Evolutionary conservation across 92 coral and sea anemone species (phyloP).

Genomic region (Zoanthus solanderi): DNA sequence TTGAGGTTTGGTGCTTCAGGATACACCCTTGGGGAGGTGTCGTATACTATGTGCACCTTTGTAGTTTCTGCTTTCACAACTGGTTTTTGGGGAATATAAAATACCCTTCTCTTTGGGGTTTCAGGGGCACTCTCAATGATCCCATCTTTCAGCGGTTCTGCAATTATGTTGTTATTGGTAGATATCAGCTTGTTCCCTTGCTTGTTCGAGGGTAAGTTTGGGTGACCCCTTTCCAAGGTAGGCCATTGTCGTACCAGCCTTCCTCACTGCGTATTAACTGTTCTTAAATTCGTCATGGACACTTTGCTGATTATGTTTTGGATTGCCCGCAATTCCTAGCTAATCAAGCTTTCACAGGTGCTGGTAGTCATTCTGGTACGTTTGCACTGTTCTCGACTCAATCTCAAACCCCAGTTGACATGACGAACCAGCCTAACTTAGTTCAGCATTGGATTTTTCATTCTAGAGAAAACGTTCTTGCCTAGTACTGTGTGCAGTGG

Average conservation of each 20-base stretch:
- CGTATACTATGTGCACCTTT: neutral
- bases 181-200: too few species aligned
- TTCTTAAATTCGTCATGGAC: neutral
- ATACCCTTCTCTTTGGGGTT: neutral
- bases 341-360: neutral
- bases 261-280: neutral
- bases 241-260: neutral
- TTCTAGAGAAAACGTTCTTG: neutral
- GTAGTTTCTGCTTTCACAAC: neutral
- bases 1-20: neutral
- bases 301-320: neutral
- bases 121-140: neutral
- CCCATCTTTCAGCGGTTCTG: too few species aligned
- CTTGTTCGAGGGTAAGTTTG: neutral
- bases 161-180: too few species aligned
- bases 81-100: neutral
- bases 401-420: neutral
- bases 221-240: neutral
- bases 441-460: neutral
- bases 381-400: conserved; percentile 1
- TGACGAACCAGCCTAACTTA: neutral
- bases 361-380: neutral
- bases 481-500: neutral
- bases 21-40: neutral
- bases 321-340: neutral